Evolutionary conservation across 2,797 vertebrate species (phyloP), one percentile per base, ranked within the genome.

Genomic region (Schizopygopsis malacanthus): DNA sequence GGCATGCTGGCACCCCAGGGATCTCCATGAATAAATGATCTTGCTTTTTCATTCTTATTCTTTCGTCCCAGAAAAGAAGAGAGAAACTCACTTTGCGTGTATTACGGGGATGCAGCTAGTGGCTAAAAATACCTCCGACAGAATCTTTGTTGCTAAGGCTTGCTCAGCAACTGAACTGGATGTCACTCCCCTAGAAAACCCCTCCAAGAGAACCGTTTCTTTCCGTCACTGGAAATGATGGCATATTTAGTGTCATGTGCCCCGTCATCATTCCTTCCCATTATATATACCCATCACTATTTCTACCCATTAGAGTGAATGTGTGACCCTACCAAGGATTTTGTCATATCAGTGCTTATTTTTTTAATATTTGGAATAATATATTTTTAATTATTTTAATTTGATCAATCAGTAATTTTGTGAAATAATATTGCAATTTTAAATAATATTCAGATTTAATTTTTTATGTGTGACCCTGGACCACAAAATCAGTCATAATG

Each of bases 131-230:
- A 96, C 94, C 93, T 89, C 90, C 65, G 90, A 91, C 91, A 91
- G 92, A 93, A 90, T 94, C 90, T 91, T 93, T 95, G 95, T 96
- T 96, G 95, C 95, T 95, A 95, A 94, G 95, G 95, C 94, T 94
- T 89, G 91, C 91, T 93, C 92, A 93, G 93, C 91, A 92, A 72
- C 81, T 90, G 89, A 88, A 90, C 92, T 91, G 28, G 59, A 92
- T 86, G 85, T 93, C 88, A 90, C 86, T 87, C 90, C 85, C 87
- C 86, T 85, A 87, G 79, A 87, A 87, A 59, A 28, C 84, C 83
- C 85, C 87, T 86, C 81, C 81, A 79, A 37, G 84, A 76, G 37
- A 18, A 20, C 4, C 16, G 9, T 47, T 80, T 20, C 47, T 18
- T 65, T 81, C 43, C 61, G 63, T 50, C 50, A 33, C 39, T 25